phyloP scores from a whole-genome alignment of 2,888 invertebrate genomes.

The Apeira syringaria region DNA sequence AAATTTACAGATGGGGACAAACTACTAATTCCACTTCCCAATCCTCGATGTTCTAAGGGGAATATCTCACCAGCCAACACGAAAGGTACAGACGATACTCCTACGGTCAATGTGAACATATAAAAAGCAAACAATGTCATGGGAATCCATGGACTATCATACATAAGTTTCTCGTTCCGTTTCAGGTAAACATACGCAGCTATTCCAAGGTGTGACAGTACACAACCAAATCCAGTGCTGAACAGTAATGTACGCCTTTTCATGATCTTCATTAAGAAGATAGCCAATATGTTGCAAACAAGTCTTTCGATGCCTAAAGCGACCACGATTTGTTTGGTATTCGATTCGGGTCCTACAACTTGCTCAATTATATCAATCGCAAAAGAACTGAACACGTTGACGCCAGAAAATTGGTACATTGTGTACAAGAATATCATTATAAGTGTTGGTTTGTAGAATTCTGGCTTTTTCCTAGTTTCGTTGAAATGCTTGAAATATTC shows the following conservation, averaged over 20 bases:
- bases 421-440: slow-evolving; percentile 86
- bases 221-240: slow-evolving; percentile 83
- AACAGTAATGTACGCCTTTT: slow-evolving; percentile 85
- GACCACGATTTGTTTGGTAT: slow-evolving; percentile 86
- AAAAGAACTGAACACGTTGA: slow-evolving; percentile 88
- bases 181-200: slow-evolving; percentile 69
- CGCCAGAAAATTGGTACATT: slow-evolving; percentile 87
- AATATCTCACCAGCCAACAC: slow-evolving; percentile 89
- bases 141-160: slow-evolving; percentile 72
- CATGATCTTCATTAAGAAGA: slow-evolving; percentile 83
- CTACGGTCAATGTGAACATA: slow-evolving; percentile 83
- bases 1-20: slow-evolving; percentile 85
- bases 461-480: slow-evolving; percentile 63
- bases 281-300: slow-evolving; percentile 84
- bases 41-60: slow-evolving; percentile 83
- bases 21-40: slow-evolving; percentile 86
- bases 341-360: slow-evolving; percentile 83
- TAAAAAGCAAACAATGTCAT: slow-evolving; percentile 78
- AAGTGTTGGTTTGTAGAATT: slow-evolving; percentile 84
- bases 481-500: slow-evolving; percentile 50
- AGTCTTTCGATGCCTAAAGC: slow-evolving; percentile 85
- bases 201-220: slow-evolving; percentile 81
- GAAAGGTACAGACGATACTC: slow-evolving; percentile 87
- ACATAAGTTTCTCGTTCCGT: slow-evolving; percentile 49
- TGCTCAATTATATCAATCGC: slow-evolving; percentile 85